Base-by-base conservation (phyloP, 2,888 invertebrate species). In the Cheilosia variabilis region DNA sequence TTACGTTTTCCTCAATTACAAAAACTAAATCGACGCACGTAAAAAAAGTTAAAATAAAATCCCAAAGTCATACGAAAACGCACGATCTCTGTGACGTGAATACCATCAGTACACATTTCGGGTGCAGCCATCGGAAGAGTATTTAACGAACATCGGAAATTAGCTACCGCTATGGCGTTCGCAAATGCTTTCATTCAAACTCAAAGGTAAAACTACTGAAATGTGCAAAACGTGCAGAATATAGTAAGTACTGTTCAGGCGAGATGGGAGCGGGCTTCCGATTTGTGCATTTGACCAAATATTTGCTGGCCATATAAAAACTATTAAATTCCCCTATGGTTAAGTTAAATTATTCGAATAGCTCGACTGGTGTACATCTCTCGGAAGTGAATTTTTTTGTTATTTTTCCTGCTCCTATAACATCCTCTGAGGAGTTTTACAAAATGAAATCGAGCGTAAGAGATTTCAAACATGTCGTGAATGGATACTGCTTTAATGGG, bases 401-500 rank as follows among this genome's bases (percentile, higher is more conserved):
- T 37, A 27, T 52, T 31, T 15, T 58, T 78, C 66, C 13, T n/a
- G 22, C 34, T 66, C 45, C 19, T 19, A 13, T 24, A 34, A 50
- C 41, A 7, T 50, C 15, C 10, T 34, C 27, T 19, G 7, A 47
- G 45, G 7, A 9, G 0, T 41, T 37, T 66, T 43, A 47, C 50
- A 52, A 57, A 75, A 86, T 86, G 81, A 86, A 86, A 60, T 13
- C 72, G n/a, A 66, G 27, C 37, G 86, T 86, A 76, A 86, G 86
- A 27, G 15, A 55, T 34, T 63, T 13, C 1, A 31, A 43, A 3
- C 22, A 34, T 22, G 27, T 22, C 47, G 63, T 53, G 19, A 45
- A 50, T 69, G 27, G 37, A 37, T 24, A 60, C 22, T 60, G 50
- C 24, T 53, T 17, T 71, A 24, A 43, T 37, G n/a, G 24, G 19